Conservation (phyloP, 2,797 vertebrate genomes). For the Labroides dimidiatus region DNA sequence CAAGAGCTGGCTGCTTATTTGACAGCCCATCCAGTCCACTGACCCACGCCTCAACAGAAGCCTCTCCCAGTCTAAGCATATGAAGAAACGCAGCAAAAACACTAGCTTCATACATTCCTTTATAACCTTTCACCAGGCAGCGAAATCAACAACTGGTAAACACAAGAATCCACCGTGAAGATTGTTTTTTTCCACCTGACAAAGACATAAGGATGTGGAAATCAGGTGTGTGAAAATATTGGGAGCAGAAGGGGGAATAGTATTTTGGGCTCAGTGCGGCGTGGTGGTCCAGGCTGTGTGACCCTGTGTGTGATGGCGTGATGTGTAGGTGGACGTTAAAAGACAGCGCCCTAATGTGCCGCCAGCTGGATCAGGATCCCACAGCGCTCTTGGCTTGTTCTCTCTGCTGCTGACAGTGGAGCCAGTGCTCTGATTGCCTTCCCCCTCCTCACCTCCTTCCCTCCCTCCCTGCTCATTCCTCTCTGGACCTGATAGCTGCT, state of each 20-base stretch:
- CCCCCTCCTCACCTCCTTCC: background rate
- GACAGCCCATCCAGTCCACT: conserved; percentile 48
- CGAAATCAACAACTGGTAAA: conserved; percentile 42
- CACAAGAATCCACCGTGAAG: conserved; percentile 30
- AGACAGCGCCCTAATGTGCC: conserved; percentile 53
- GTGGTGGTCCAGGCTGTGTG: conserved; percentile 36
- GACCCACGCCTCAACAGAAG: conserved; percentile 57
- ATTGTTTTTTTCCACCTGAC: conserved; percentile 40
- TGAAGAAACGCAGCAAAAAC: conserved; percentile 40
- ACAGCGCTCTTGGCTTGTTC: conserved; percentile 53
- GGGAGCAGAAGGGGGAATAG: conserved; percentile 46
- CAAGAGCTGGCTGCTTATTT: conserved; percentile 33
- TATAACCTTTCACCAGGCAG: conserved; percentile 38
- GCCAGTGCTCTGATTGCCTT: conserved; percentile 52
- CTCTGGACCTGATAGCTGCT: conserved; percentile 47
- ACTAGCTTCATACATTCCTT: conserved; percentile 48
- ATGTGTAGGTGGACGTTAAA: conserved; percentile 57
- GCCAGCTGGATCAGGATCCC: conserved; percentile 63
- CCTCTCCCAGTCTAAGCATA: conserved; percentile 40
- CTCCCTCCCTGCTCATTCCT: conserved; percentile 21
- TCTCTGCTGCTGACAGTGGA: conserved; percentile 47
- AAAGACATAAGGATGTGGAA: conserved; percentile 29
- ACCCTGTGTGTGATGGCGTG: conserved; percentile 60
- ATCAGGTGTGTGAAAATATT: conserved; percentile 26
- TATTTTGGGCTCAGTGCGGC: conserved; percentile 5